A percentile compares a stretch with the other conserved stretches of the same genome.
Conservation (phyloP, 2,113 vertebrate species). For the Pipra filicauda region DNA sequence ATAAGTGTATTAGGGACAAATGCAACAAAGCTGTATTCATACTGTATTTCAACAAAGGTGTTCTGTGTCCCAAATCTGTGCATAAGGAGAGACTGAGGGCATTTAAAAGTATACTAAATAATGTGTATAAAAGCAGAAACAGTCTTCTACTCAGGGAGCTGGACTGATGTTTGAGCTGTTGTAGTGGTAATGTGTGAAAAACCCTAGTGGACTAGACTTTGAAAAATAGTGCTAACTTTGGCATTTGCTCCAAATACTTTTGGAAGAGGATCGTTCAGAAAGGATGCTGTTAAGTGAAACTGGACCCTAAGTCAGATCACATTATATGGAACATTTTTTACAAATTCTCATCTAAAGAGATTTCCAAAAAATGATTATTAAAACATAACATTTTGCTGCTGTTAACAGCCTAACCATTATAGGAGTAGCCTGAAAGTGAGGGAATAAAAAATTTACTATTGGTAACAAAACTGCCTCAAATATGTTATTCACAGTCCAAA, state of each 20-base stretch:
- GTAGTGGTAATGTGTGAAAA: slow-evolving; percentile 36
- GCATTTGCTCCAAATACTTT: background rate
- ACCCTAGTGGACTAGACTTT: background rate
- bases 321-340: slow-evolving; percentile 34
- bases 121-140: background rate
- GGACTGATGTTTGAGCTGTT: background rate
- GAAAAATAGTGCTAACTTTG: slow-evolving; percentile 21
- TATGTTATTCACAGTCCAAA: slow-evolving; percentile 10
- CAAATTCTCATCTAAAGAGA: slow-evolving; percentile 7
- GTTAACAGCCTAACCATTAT: slow-evolving; percentile 18
- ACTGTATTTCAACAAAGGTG: background rate
- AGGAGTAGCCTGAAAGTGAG: background rate
- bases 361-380: background rate
- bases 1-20: background rate
- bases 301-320: background rate
- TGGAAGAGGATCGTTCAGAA: slow-evolving; percentile 46
- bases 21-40: background rate
- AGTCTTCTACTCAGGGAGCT: background rate
- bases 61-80: background rate
- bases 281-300: slow-evolving; percentile 26
- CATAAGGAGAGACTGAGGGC: background rate
- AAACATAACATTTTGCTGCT: slow-evolving; percentile 24
- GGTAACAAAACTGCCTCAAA: slow-evolving; percentile 28
- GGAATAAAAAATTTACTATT: slow-evolving; percentile 52
- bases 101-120: background rate